Evolutionary conservation across 2,888 invertebrate species (phyloP), one percentile per base, ranked within the genome.

Genomic region (Ectemnius cavifrons): DNA sequence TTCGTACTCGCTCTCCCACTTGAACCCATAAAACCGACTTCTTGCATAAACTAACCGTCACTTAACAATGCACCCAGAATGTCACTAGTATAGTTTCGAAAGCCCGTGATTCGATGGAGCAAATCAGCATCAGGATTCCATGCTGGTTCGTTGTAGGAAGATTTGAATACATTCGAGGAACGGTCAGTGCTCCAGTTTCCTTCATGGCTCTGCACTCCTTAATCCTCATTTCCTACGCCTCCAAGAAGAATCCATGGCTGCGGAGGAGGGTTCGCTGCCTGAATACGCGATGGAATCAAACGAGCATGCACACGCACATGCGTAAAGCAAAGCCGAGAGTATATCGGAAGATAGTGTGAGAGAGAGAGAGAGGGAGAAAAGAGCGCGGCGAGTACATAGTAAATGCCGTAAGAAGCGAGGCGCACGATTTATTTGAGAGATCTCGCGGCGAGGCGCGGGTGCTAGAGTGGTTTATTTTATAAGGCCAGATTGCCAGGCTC

Each of bases 371-470:
- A 13, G 14, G 56, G 14, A 71, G 66, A 77, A 47, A 74, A 71
- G 77, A 76, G 63, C 70, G 70, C 68, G 64, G 65, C 60, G 62
- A 59, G 65, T 67, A 65, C 78, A 63, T 77, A 85, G 82, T 83
- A 83, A 78, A 79, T 77, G 37, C 72, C 69, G 75, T 84, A 85
- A 88, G 87, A 87, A 87, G 83, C 81, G 80, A 37, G 8, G 80
- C 81, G 81, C 82, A 85, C 88, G 89, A 89, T 89, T 89, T 89
- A 88, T 89, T 89, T 89, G 88, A 89, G 87, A 88, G 87, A 87
- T 89, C 87, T 37, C 37, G 84, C 85, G 76, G 81, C 82, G 84
- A 85, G 37, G 79, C 85, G 78, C 80, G 72, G 78, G 77, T 78
- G 81, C 83, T 81, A 78, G 84, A 87, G 87, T 85, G 86, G 87